Percentiles rank a stretch among this genome's conserved stretches.
These are phyloP conservation scores for Lasioglossum morio DNA, from an alignment of 2,888 invertebrate species.

Conservation along the genomic window DNA sequence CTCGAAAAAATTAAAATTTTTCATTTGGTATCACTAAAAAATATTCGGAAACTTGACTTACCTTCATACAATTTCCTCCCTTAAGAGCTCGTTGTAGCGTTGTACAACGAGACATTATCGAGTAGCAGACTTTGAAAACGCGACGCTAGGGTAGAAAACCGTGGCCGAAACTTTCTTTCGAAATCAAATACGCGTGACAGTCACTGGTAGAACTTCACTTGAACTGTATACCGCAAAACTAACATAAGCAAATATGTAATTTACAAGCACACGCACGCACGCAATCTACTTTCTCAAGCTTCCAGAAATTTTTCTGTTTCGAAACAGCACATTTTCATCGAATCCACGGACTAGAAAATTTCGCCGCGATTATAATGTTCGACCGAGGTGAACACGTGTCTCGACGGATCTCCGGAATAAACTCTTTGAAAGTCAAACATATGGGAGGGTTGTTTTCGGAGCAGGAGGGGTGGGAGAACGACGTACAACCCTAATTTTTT, in stretches of 20 bases:
- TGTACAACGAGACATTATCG: no score
- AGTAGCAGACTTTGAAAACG: not conserved
- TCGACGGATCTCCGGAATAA: not conserved
- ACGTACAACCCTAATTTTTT: not conserved
- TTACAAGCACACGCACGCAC: not conserved
- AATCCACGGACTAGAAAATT: not conserved
- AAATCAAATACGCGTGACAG: not conserved
- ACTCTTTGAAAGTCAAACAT: slow-evolving; percentile 14
- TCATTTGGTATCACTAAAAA: not conserved
- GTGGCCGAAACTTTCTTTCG: not conserved
- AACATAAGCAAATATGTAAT: not conserved
- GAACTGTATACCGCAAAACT: not conserved
- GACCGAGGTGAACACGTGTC: not conserved
- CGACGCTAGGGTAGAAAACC: not conserved
- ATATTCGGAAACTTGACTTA: no score
- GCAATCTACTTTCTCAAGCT: not conserved
- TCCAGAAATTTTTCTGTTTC: not conserved
- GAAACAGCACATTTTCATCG: not conserved
- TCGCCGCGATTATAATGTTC: not conserved
- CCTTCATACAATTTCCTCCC: no score
- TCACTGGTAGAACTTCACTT: not conserved
- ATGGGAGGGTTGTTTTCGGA: not conserved
- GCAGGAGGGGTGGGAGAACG: not conserved
- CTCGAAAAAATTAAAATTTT: not conserved
- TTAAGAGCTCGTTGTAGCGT: no score